Evolutionary conservation across 1,140 invertebrate genomes (phyloP), one percentile per base, ranked within the genome.

Genomic region (Ectropis grisescens): DNA sequence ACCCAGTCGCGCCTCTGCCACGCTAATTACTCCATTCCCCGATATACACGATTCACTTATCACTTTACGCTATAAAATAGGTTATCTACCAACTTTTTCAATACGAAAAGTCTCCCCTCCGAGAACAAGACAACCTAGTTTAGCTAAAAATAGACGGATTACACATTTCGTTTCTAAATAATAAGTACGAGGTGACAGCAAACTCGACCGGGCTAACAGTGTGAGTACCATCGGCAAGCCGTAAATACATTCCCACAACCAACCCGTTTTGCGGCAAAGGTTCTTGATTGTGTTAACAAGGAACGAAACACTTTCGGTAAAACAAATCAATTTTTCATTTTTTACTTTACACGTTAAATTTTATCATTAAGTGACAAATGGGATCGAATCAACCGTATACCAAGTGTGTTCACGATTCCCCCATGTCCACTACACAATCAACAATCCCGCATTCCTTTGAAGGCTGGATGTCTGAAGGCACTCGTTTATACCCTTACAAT

Each of bases 391-490:
- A 40, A 28, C 14, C 19, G 33, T 33, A 26, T 41, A 41, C 38
- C 28, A 33, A 23, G 11, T 13, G 28, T 36, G 13, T 33, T 28
- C 33, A 40, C 25, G 10, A 26, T 26, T 26, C 37, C 51, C 53
- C 44, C 44, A 52, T 52, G 45, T 64, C 54, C 46, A 47, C 55
- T 57, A 56, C 59, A 59, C 66, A 58, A 65, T 66, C 70, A 65
- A 69, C 62, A 67, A 72, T 69, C 67, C 67, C 56, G 72, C 66
- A 47, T 65, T 71, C 64, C 59, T 45, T 40, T 59, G 69, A 76
- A 80, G 71, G 75, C 75, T 76, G 71, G 75, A 80, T 68, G 66
- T 68, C 57, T 64, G 62, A 80, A 80, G 75, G 75, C 75, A 80
- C 75, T 80, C 66, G 75, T 76, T 76, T 59, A 66, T 62, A 76